phyloP scores from a whole-genome alignment of 2,888 invertebrate genomes.

The Anthrax anthrax region DNA sequence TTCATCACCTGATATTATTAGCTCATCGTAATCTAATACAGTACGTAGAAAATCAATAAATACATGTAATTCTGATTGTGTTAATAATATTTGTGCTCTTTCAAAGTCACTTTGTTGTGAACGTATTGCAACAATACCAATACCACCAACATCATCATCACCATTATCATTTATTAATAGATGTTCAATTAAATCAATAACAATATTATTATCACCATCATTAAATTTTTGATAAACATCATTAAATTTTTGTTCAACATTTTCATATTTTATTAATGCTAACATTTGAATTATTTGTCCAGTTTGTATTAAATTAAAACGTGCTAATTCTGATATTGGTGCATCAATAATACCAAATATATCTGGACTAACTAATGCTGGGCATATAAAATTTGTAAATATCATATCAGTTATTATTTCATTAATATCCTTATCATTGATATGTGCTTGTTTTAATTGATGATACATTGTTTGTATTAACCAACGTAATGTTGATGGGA shows the following conservation, averaged over 20 bases:
- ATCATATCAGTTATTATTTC: constrained; percentile 82
- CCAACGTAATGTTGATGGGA: constrained; percentile 83
- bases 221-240: constrained; percentile 73
- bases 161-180: constrained; percentile 38
- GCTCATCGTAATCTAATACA: constrained; percentile 29
- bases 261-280: constrained; percentile 71
- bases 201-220: constrained; percentile 55
- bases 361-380: constrained; percentile 92
- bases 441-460: constrained; percentile 42
- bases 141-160: constrained; percentile 25
- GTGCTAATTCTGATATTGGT: constrained; percentile 77
- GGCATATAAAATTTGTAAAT: constrained; percentile 87
- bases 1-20: constrained; percentile 29
- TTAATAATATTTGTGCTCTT: constrained; percentile 51
- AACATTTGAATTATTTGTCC: constrained; percentile 88
- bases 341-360: constrained; percentile 87
- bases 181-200: constrained; percentile 62
- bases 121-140: constrained; percentile 29
- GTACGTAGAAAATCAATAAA: constrained; percentile 43
- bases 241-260: constrained; percentile 52
- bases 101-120: constrained; percentile 41
- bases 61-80: constrained; percentile 48
- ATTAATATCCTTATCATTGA: constrained; percentile 32
- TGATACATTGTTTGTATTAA: constrained; percentile 74
- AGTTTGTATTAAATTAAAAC: constrained; percentile 80